A percentile compares a stretch with the other conserved stretches of the same genome.
phyloP scores from a whole-genome alignment of 23 tunicate genomes.

The Aplidium turbinatum region DNA sequence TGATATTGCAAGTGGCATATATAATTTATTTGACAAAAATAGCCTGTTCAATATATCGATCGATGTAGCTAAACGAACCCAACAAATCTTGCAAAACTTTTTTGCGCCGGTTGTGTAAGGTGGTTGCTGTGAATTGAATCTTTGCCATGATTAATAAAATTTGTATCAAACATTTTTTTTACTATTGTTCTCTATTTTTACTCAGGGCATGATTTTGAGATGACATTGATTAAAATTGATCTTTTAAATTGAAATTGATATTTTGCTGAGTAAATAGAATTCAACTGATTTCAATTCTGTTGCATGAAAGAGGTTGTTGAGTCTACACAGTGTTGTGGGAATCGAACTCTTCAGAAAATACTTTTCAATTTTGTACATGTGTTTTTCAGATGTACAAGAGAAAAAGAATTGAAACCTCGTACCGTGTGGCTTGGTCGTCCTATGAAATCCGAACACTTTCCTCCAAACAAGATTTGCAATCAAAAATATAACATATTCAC shows the following conservation, averaged over 20 bases:
- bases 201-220: background rate
- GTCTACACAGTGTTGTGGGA: too few relatives aligned
- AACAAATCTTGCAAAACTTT: too few relatives aligned
- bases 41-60: too few relatives aligned
- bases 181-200: background rate
- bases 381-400: constrained; percentile 5
- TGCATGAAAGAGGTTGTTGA: too few relatives aligned
- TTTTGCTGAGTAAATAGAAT: too few relatives aligned
- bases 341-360: background rate
- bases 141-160: background rate
- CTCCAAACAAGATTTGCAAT: constrained; percentile 77
- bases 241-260: too few relatives aligned
- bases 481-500: constrained; percentile 85
- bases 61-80: too few relatives aligned
- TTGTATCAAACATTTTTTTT: background rate
- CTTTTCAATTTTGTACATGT: background rate
- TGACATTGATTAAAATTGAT: too few relatives aligned
- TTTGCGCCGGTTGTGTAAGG: too few relatives aligned
- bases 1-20: too few relatives aligned
- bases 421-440: constrained; percentile 41
- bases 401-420: constrained; percentile 29
- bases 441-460: constrained; percentile 19
- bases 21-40: too few relatives aligned
- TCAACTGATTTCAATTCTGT: too few relatives aligned
- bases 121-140: background rate